Evolutionary conservation across 2,113 vertebrate genomes (phyloP).

Genomic region (Diphyllodes magnificus): DNA sequence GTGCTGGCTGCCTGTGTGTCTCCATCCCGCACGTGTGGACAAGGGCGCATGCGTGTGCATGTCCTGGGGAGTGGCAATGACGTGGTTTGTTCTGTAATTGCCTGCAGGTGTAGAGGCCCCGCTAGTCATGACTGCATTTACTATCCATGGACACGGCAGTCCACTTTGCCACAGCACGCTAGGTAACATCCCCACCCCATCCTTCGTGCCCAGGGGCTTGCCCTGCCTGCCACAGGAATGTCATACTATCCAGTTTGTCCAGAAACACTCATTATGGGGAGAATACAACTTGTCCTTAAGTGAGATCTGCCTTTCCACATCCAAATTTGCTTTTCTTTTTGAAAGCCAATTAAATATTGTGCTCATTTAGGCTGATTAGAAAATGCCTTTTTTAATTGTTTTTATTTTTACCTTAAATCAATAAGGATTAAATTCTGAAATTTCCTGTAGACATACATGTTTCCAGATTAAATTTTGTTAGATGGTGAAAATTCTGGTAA

Average conservation of each 20-base stretch:
- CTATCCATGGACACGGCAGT: slow-evolving; percentile 80
- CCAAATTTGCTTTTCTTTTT: neutral
- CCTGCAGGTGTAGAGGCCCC: slow-evolving; percentile 81
- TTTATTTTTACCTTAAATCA: neutral
- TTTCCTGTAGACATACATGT: fast-evolving
- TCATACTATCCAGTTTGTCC: slow-evolving; percentile 23
- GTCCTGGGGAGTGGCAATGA: slow-evolving; percentile 72
- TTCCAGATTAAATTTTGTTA: neutral
- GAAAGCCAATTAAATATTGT: neutral
- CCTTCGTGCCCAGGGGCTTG: neutral
- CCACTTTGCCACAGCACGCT: slow-evolving; percentile 78
- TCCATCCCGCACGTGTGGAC: slow-evolving; percentile 66
- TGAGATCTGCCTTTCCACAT: neutral
- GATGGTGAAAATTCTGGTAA: neutral
- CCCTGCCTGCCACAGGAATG: neutral
- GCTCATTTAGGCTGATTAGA: neutral
- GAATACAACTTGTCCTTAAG: fast-evolving
- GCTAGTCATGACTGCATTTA: slow-evolving; percentile 83
- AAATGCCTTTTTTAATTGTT: neutral
- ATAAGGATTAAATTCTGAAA: neutral
- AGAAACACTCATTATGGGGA: fast-evolving
- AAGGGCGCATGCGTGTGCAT: slow-evolving; percentile 75
- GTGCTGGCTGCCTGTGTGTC: slow-evolving; percentile 61
- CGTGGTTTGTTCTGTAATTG: slow-evolving; percentile 78
- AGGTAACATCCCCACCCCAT: slow-evolving; percentile 78